Evolutionary conservation across 2,113 vertebrate genomes (phyloP), one percentile per base, ranked within the genome.

Genomic region (Chinchilla lanigera): DNA sequence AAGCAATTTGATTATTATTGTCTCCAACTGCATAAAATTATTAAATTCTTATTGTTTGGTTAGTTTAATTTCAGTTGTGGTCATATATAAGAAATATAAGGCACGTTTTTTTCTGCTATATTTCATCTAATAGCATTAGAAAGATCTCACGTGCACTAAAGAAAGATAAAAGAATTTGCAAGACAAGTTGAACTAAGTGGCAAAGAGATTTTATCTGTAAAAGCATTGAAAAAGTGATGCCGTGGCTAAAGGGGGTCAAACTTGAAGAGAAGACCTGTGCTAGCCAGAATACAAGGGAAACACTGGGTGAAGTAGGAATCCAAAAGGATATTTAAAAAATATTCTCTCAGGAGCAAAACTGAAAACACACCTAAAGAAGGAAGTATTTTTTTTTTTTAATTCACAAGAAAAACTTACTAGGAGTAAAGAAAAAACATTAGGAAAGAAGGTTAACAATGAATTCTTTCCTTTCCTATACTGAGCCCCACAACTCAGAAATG

Each of bases 1-100:
- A 63, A 80, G 24, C 44, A 69, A 58, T 41, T 95, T 89, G 86
- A 54, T 87, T 92, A 80, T 90, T 69, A 63, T 87, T 44, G 47
- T 83, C 56, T 90, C 33, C 61, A 86, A 75, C 3, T 2, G 16
- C 26, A 86, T 28, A 65, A 83, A 88, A 61, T 88, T 73, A 90
- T 67, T 77, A n/a, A 71, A 26, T 97, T 93, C 30, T 92, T 56
- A 69, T 19, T 95, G 22, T 93, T 95, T 92, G 60, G 41, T 84
- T 95, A 65, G 91, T 88, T 95, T 44, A 82, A 33, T 73, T 93
- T 97, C 54, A 94, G 63, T 11, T 87, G 50, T 35, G 47, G 24
- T 83, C 30, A 75, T 81, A 8, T 35, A 69, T 85, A 85, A 95
- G 92, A 85, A 95, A 88, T 78, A 65, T 11, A 90, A 81, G 19